These are phyloP conservation scores for Nipponacmea schrenckii DNA, from an alignment of 2,888 invertebrate species.

Conservation along the genomic window DNA sequence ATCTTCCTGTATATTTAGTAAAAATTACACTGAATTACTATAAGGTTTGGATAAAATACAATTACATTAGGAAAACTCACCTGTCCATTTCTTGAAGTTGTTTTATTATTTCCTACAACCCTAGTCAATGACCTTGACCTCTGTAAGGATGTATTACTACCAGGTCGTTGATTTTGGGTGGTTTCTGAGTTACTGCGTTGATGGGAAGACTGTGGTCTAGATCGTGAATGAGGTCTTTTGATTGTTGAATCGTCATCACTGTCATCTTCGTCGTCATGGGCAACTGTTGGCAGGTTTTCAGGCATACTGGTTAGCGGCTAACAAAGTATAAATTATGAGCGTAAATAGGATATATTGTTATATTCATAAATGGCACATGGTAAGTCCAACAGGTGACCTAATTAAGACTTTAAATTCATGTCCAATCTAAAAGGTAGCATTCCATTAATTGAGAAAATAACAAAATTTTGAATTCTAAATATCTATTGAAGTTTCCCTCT, in stretches of 20 bases:
- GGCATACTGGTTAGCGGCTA: conserved; percentile 62
- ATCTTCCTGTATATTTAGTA: too few species aligned
- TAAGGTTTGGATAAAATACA: too few species aligned
- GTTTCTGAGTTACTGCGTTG: conserved; percentile 7
- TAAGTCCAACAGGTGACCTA: too few species aligned
- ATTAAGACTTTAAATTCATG: too few species aligned
- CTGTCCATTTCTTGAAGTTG: conserved; percentile 43
- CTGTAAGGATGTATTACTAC: conserved; percentile 35
- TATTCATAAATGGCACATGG: too few species aligned
- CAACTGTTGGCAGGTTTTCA: conserved; percentile 38
- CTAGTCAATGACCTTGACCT: conserved; percentile 45
- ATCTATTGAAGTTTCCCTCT: too few species aligned
- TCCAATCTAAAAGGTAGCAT: too few species aligned
- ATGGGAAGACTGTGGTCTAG: conserved; percentile 11
- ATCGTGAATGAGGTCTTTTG: conserved; percentile 12
- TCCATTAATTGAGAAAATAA: too few species aligned
- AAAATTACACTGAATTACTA: too few species aligned
- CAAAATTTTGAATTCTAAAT: too few species aligned
- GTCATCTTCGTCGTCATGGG: conserved; percentile 45
- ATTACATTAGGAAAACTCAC: conserved; percentile 27
- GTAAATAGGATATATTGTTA: too few species aligned
- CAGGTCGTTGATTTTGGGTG: conserved; percentile 26
- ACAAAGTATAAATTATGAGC: conserved; percentile 1
- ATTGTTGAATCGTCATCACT: conserved; percentile 37
- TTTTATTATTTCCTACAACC: conserved; percentile 36